Percentiles rank a stretch among this genome's conserved stretches.
Conservation (phyloP, 2,797 vertebrate genomes). For the Octomys mimax region DNA sequence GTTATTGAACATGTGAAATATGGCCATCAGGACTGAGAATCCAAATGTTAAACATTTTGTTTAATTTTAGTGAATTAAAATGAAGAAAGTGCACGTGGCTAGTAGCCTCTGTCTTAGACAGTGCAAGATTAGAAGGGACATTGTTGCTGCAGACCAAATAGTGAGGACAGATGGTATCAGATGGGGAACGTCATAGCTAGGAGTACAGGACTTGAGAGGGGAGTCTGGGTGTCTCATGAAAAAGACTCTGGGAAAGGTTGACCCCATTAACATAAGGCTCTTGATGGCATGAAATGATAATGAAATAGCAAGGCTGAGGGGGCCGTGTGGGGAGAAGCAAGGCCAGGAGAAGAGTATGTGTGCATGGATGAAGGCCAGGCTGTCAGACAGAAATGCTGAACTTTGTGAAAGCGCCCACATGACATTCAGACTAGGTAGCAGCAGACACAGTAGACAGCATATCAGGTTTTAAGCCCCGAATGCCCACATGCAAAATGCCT, state of each 20-base stretch:
- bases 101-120: background rate
- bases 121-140: background rate
- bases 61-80: constrained; percentile 32
- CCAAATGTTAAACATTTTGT: background rate
- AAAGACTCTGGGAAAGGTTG: background rate
- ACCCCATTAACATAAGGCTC: background rate
- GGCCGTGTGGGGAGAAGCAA: background rate
- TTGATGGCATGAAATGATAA: background rate
- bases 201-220: background rate
- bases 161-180: background rate
- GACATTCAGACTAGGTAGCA: background rate
- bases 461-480: background rate
- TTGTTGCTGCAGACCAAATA: background rate
- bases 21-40: background rate
- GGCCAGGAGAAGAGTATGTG: background rate
- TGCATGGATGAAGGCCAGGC: background rate
- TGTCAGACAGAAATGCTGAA: background rate
- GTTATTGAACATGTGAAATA: background rate
- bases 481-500: background rate
- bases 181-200: background rate
- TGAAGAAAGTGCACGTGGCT: background rate
- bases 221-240: background rate
- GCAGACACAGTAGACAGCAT: background rate
- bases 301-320: background rate
- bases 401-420: background rate